Base-by-base conservation (phyloP, 2,113 vertebrate genomes). In the Zingel zingel region DNA sequence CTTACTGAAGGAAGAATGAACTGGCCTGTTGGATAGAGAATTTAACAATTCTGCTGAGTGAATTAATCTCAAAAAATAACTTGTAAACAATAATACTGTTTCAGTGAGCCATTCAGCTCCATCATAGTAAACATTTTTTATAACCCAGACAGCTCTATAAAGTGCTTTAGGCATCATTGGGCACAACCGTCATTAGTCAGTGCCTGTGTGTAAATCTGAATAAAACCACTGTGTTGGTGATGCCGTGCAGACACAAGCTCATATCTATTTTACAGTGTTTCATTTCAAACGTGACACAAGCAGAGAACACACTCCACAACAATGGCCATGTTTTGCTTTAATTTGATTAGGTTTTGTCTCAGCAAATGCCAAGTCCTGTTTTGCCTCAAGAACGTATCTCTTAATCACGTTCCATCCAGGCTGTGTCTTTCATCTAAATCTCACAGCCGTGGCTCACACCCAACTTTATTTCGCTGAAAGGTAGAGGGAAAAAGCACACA, bases 261-360 rank as follows among this genome's bases (percentile, higher is more conserved):
- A 30, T 79, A 86, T 89, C 84, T 85, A 77, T 83, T 92, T 84
- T 91, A 86, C 90, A 86, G 74, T 68, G 88, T 88, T 90, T 87
- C 86, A 74, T 87, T 91, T 93, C 89, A 88, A 82, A 91, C 84
- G 78, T 92, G 70, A 93, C 91, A 90, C 88, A 78, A 54, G 82
- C 87, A 15, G 77, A 72, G 89, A 89, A 89, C 85, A 90, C 91
- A 85, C 88, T 90, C 89, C 82, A 91, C 91, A 91, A 94, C 91
- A 93, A 94, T 93, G 85, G 88, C 84, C 83, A 6, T 82, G 89
- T 90, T 94, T 93, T 88, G 89, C 93, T 94, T 93, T 94, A 93
- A 96, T 96, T 94, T 95, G 92, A 96, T 96, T 94, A 93, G 90
- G 88, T 93, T 92, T 94, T 85, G 89, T 95, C 94, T 95, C 92